These are phyloP conservation scores for Podiceps cristatus DNA, from an alignment of 2,113 vertebrate genomes.

Conservation along the genomic window DNA sequence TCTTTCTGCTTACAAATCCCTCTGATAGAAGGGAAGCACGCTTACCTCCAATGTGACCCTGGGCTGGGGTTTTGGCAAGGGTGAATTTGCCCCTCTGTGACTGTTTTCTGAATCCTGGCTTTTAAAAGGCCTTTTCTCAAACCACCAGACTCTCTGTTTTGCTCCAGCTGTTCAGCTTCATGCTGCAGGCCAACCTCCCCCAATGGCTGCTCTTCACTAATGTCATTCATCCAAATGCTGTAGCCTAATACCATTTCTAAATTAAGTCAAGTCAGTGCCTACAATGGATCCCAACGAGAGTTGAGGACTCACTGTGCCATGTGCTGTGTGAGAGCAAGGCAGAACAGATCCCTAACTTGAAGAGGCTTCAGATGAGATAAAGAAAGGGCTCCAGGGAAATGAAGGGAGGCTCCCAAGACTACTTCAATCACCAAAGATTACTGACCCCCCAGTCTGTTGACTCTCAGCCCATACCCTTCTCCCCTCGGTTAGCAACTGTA, in stretches of 20 bases:
- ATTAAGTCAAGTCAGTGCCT: background rate
- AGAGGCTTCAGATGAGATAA: background rate
- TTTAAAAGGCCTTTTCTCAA: conserved; percentile 24
- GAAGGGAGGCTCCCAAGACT: background rate
- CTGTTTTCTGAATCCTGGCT: conserved; percentile 14
- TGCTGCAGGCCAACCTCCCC: background rate
- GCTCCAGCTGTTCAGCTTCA: conserved; percentile 25
- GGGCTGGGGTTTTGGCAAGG: background rate
- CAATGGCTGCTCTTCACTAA: background rate
- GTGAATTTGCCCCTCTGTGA: conserved; percentile 28
- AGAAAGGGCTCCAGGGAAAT: background rate
- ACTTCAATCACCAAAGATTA: background rate
- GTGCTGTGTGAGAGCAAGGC: background rate
- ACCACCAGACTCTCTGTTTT: background rate
- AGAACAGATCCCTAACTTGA: background rate
- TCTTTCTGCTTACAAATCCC: conserved; percentile 62
- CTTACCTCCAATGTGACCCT: conserved; percentile 13
- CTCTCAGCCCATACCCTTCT: background rate
- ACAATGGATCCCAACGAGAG: background rate
- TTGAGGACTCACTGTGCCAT: background rate
- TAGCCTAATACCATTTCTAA: background rate
- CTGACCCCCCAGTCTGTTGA: background rate
- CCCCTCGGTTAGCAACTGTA: background rate
- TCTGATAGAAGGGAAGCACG: conserved; percentile 40
- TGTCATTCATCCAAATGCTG: background rate